Evolutionary conservation across 2,113 vertebrate species (phyloP).

Genomic region (Xenus cinereus): DNA sequence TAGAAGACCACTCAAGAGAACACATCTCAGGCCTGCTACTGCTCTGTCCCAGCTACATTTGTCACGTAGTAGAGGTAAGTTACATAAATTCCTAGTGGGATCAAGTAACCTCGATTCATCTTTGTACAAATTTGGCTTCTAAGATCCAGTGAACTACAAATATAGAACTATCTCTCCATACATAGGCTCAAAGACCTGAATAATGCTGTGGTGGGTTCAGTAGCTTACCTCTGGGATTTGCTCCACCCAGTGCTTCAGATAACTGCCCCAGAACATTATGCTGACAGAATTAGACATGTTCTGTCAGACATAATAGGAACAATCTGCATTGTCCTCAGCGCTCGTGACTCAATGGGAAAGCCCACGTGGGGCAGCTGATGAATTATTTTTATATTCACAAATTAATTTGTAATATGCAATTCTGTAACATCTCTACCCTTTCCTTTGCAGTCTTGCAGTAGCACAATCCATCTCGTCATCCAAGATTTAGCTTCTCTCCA

Average conservation of each 20-base stretch:
- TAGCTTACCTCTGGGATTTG: neutral
- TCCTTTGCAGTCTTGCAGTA: constrained; percentile 50
- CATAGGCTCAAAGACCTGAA: neutral
- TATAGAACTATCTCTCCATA: too few species aligned
- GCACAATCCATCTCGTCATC: constrained; percentile 57
- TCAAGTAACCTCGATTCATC: neutral
- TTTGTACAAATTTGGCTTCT: neutral
- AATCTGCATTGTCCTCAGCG: accelerated
- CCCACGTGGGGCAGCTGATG: neutral
- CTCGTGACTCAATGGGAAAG: neutral
- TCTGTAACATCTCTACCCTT: neutral
- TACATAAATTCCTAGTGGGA: neutral
- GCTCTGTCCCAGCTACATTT: constrained; percentile 37
- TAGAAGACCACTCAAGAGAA: constrained; percentile 40
- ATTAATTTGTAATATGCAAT: neutral
- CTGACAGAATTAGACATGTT: neutral
- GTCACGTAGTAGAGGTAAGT: constrained; percentile 70
- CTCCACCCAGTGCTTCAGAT: neutral
- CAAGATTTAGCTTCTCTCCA: constrained; percentile 46
- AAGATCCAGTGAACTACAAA: neutral
- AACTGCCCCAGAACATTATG: neutral
- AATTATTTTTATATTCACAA: neutral
- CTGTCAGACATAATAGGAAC: neutral
- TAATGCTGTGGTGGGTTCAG: neutral
- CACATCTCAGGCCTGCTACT: constrained; percentile 67